Evolutionary conservation across 2,797 vertebrate species (phyloP).

Genomic region (Danio tinwini): DNA sequence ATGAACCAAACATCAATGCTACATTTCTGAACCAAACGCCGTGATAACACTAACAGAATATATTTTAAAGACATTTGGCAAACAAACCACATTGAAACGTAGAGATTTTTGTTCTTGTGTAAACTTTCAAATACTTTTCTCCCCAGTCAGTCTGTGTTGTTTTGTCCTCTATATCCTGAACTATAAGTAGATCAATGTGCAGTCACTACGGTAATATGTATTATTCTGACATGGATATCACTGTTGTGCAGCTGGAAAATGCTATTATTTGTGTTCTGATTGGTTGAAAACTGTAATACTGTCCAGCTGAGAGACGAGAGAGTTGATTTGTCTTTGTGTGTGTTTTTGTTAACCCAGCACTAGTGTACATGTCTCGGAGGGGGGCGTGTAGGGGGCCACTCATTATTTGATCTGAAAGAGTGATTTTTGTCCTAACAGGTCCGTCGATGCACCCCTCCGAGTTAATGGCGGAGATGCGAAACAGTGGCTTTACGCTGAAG

Average conservation of each 20-base stretch:
- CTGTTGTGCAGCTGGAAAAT: conserved; percentile 86
- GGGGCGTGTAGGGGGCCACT: conserved; percentile 75
- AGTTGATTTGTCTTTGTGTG: conserved; percentile 92
- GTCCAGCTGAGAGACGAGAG: conserved; percentile 98
- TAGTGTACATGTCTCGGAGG: conserved; percentile 88
- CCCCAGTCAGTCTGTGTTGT: conserved; percentile 14
- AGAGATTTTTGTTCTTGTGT: neutral
- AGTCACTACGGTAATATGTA: conserved; percentile 75
- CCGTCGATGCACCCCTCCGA: conserved; percentile 99
- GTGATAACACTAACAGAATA: neutral
- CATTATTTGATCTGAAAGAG: conserved; percentile 94
- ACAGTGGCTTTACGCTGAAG: conserved; percentile 99
- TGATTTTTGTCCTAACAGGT: conserved; percentile 98
- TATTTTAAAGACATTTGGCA: neutral
- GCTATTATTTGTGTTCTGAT: conserved; percentile 97
- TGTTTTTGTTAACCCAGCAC: conserved; percentile 98
- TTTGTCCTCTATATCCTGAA: too few relatives aligned
- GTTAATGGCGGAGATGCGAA: conserved; percentile 99
- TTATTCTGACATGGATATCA: conserved; percentile 83
- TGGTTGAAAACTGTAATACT: conserved; percentile 93
- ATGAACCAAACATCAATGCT: too few relatives aligned
- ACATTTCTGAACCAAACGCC: too few relatives aligned
- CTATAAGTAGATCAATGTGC: conserved; percentile 3
- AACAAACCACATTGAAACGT: neutral
- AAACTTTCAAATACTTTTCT: neutral